These are phyloP conservation scores for Salvelinus alpinus DNA, from an alignment of 2,113 vertebrate genomes.

Conservation along the genomic window DNA sequence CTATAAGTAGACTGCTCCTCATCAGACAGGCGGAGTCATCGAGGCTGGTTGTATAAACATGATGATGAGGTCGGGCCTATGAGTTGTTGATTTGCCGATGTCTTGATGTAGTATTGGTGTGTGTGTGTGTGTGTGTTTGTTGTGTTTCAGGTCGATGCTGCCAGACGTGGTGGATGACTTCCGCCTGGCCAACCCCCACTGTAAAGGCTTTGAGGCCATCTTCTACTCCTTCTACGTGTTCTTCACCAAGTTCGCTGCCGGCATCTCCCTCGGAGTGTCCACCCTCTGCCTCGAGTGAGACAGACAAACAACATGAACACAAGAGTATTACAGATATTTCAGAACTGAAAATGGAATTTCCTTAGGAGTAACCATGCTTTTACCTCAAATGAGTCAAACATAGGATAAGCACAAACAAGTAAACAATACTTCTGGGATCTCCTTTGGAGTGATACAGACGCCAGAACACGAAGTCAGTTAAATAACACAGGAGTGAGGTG, in stretches of 20 bases:
- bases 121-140: constrained; percentile 14
- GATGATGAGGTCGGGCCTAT: constrained; percentile 13
- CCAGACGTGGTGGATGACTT: constrained; percentile 95
- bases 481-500: no score
- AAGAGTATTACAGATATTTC: no score
- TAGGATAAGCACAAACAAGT: no score
- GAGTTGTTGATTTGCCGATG: constrained; percentile 6
- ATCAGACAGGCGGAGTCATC: constrained; percentile 7
- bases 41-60: constrained; percentile 12
- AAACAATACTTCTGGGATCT: no score
- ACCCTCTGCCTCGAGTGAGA: constrained; percentile 88
- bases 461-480: no score
- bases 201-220: constrained; percentile 88
- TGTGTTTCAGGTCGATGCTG: constrained; percentile 87
- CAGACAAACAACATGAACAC: not conserved
- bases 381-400: not conserved
- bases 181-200: constrained; percentile 80
- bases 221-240: constrained; percentile 97
- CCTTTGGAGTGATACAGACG: no score
- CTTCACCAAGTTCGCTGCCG: constrained; percentile 90
- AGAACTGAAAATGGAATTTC: no score
- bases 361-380: not conserved
- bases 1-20: constrained; percentile 35
- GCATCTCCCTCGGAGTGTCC: constrained; percentile 90
- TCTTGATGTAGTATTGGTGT: constrained; percentile 4